Evolutionary conservation across 2,113 vertebrate species (phyloP).

Genomic region (Gopherus evgoodei): DNA sequence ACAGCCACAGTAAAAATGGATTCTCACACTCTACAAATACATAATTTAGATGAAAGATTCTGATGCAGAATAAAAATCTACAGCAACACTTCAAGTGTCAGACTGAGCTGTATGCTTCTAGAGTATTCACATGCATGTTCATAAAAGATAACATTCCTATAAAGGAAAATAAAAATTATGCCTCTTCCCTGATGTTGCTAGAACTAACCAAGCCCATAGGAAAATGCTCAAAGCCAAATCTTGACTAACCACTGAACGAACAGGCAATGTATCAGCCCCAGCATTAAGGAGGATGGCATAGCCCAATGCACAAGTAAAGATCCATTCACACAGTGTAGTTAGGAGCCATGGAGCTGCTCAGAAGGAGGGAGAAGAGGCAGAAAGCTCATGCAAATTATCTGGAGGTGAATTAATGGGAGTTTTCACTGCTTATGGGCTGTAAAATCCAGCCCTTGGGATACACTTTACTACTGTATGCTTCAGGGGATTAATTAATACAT

Average conservation of each 20-base stretch:
- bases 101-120: not conserved
- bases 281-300: not conserved
- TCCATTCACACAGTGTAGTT: not conserved
- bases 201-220: not conserved
- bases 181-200: not conserved
- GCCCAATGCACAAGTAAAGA: not conserved
- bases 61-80: not conserved
- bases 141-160: not conserved
- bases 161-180: not conserved
- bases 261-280: not conserved
- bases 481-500: not conserved
- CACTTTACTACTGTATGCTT: not conserved
- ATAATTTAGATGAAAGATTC: not conserved
- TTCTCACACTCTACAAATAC: not conserved
- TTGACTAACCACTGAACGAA: not conserved
- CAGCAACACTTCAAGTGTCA: not conserved
- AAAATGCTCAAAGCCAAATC: not conserved
- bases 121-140: not conserved
- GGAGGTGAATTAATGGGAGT: not conserved
- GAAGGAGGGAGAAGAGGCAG: not conserved
- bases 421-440: rapidly evolving
- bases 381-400: not conserved
- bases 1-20: not conserved
- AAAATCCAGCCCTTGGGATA: not conserved
- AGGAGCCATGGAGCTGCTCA: not conserved